Conservation (phyloP, 2,113 vertebrate genomes). For the Thryonomys swinderianus region DNA sequence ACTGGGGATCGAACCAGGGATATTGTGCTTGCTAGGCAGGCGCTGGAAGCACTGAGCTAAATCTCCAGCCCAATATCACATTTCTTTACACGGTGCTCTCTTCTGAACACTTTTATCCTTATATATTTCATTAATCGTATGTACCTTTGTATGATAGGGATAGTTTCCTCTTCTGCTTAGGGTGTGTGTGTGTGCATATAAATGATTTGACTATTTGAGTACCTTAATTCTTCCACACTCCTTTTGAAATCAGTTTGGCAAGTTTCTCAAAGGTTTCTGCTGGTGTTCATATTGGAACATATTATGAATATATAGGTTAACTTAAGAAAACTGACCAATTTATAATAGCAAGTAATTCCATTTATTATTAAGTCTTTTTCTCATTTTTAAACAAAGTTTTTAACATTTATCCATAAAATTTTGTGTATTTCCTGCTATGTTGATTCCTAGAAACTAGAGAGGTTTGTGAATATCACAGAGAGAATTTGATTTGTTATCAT, state of each 20-base stretch:
- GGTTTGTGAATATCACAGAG: background rate
- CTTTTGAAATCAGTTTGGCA: background rate
- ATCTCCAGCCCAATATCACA: no score
- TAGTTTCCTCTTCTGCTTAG: background rate
- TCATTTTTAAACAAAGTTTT: background rate
- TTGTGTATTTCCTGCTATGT: background rate
- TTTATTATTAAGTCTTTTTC: background rate
- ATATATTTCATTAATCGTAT: background rate
- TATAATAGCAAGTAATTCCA: background rate
- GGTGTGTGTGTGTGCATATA: background rate
- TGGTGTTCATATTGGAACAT: background rate
- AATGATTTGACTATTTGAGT: background rate
- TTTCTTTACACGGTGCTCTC: background rate
- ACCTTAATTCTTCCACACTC: background rate
- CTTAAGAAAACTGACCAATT: background rate
- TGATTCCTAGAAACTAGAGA: conserved; percentile 7
- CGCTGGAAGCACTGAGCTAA: no score
- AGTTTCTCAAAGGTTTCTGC: background rate
- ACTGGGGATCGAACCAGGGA: no score
- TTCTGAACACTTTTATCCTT: background rate
- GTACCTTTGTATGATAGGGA: background rate
- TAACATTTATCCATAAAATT: background rate
- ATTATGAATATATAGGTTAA: background rate
- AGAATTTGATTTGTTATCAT: background rate
- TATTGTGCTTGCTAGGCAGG: no score